A percentile compares a stretch with the other conserved stretches of the same genome.
These are phyloP conservation scores for Tenebrosternarchus preto DNA, from an alignment of 2,113 vertebrate species.

Conservation along the genomic window DNA sequence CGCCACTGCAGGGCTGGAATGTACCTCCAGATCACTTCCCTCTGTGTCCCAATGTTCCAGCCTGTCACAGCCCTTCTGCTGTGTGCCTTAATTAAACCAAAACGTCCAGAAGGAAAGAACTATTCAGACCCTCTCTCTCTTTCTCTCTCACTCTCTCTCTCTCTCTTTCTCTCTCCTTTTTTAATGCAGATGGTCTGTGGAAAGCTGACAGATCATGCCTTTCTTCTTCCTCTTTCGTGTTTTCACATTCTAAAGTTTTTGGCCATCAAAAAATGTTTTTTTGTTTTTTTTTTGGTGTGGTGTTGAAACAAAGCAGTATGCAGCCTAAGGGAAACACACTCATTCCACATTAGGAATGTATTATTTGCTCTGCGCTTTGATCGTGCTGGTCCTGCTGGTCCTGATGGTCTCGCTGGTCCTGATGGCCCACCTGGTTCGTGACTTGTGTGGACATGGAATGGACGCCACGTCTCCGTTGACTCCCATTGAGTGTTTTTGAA, in stretches of 20 bases:
- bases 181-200: slow-evolving; percentile 28
- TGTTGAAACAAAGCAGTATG: slow-evolving; percentile 54
- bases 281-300: slow-evolving; percentile 45
- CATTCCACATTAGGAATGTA: slow-evolving; percentile 67
- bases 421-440: neutral
- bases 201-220: slow-evolving; percentile 30
- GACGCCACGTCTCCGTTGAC: too few species aligned
- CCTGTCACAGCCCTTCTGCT: slow-evolving; percentile 34
- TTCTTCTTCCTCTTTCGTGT: slow-evolving; percentile 39
- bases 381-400: slow-evolving; percentile 3
- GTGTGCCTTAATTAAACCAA: slow-evolving; percentile 76
- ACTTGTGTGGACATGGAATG: too few species aligned
- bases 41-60: slow-evolving; percentile 62
- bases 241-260: slow-evolving; percentile 49
- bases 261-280: slow-evolving; percentile 46
- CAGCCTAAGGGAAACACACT: slow-evolving; percentile 72
- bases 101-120: slow-evolving; percentile 60
- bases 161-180: slow-evolving; percentile 43
- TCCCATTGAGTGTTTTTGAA: too few species aligned
- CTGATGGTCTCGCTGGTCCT: slow-evolving; percentile 4
- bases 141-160: slow-evolving; percentile 24
- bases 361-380: slow-evolving; percentile 57
- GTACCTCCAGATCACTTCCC: slow-evolving; percentile 54
- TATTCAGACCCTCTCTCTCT: slow-evolving; percentile 9
- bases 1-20: slow-evolving; percentile 73